Percentiles rank a stretch among this genome's conserved stretches.
phyloP scores from a whole-genome alignment of 2,113 vertebrate species.

The Vanacampus margaritifer region DNA sequence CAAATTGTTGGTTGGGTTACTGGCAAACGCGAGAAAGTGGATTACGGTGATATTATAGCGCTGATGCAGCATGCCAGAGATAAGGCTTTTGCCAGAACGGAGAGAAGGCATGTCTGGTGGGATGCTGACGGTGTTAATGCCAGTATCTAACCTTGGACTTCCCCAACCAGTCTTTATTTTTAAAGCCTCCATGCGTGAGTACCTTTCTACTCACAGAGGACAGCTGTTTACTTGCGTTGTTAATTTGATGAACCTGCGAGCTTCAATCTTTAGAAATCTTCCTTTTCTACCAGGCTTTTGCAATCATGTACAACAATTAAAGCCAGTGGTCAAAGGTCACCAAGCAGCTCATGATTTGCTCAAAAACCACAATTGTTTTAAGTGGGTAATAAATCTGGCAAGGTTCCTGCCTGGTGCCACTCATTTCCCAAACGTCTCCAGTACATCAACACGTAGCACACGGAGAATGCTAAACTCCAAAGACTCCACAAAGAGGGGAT shows the following conservation, averaged over 20 bases:
- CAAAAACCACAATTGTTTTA: no score
- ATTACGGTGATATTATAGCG: constrained; percentile 54
- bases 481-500: neutral
- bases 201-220: neutral
- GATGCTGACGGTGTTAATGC: constrained; percentile 39
- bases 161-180: neutral
- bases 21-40: constrained; percentile 46
- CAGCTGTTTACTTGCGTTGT: neutral
- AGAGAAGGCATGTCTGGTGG: neutral
- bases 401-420: neutral
- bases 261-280: no score
- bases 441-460: neutral
- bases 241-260: no score
- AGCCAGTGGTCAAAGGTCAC: no score
- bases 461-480: neutral
- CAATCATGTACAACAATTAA: no score
- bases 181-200: constrained; percentile 47
- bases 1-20: constrained; percentile 15
- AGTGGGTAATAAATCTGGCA: no score
- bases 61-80: constrained; percentile 62
- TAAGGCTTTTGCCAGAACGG: constrained; percentile 16
- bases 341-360: no score
- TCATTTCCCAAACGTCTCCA: neutral
- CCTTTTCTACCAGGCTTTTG: neutral
- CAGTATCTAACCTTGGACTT: constrained; percentile 58